Percentiles rank a stretch among this genome's conserved stretches.
Conservation (phyloP, 1,140 invertebrate genomes). For the Pogonomyrmex barbatus region DNA sequence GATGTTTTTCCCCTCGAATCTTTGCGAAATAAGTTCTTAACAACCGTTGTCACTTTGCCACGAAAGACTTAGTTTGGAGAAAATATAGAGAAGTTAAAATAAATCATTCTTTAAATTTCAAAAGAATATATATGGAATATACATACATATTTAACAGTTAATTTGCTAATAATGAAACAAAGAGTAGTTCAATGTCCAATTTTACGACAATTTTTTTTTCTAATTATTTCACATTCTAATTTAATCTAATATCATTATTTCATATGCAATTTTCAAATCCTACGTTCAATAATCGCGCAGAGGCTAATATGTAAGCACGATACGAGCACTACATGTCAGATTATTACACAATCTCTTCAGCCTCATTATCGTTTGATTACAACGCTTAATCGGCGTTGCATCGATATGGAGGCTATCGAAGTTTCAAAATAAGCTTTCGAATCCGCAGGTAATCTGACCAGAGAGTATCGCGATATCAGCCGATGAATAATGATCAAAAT, state of each 20-base stretch:
- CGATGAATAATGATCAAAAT: constrained; percentile 20
- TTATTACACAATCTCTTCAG: constrained; percentile 36
- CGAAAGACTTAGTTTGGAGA: neutral
- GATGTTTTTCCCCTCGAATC: neutral
- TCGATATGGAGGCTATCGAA: constrained; percentile 21
- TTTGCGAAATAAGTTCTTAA: constrained; percentile 9
- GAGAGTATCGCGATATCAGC: constrained; percentile 17
- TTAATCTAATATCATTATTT: constrained; percentile 9
- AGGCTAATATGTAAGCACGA: neutral
- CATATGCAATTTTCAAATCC: neutral
- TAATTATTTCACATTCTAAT: neutral
- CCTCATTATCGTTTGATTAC: constrained; percentile 56
- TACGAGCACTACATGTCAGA: constrained; percentile 12
- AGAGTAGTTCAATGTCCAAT: neutral
- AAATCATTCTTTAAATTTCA: neutral
- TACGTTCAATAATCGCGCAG: neutral
- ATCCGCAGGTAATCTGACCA: constrained; percentile 21
- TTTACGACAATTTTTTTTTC: neutral
- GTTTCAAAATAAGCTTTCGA: constrained; percentile 19
- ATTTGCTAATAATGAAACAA: neutral
- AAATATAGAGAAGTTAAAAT: neutral
- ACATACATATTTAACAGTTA: too few species aligned
- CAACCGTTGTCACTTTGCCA: neutral
- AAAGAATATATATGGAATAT: neutral
- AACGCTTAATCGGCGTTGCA: constrained; percentile 31